phyloP scores from a whole-genome alignment of 2,888 invertebrate genomes.

The Ennomos fuscantarius region DNA sequence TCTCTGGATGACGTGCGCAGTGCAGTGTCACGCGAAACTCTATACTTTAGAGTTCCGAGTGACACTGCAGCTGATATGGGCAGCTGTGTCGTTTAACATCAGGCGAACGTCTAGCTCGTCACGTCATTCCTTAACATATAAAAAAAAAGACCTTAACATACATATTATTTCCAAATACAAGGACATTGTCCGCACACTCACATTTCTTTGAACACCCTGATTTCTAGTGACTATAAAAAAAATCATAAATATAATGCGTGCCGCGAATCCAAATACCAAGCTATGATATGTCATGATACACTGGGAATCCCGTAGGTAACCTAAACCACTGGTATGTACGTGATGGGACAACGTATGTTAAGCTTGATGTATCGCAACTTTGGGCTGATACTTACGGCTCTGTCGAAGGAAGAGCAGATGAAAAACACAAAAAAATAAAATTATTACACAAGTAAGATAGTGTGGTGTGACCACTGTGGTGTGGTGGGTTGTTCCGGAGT shows the following conservation, averaged over 20 bases:
- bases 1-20: too few relatives aligned
- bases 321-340: conserved; percentile 74
- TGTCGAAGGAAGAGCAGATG: background rate
- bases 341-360: conserved; percentile 68
- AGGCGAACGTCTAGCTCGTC: too few relatives aligned
- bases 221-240: conserved; percentile 54
- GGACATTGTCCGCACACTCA: conserved; percentile 2
- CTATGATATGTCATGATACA: conserved; percentile 43
- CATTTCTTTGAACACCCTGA: conserved; percentile 49
- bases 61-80: too few relatives aligned
- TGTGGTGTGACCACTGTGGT: too few relatives aligned
- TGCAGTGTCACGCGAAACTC: too few relatives aligned
- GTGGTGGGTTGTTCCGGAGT: too few relatives aligned
- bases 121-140: too few relatives aligned
- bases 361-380: conserved; percentile 26
- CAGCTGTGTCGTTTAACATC: too few relatives aligned
- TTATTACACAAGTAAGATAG: too few relatives aligned
- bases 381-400: conserved; percentile 12
- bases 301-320: conserved; percentile 72
- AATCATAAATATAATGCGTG: conserved; percentile 75
- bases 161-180: conserved; percentile 1
- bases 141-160: too few relatives aligned
- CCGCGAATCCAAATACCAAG: conserved; percentile 52
- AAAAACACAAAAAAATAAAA: too few relatives aligned
- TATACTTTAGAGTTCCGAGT: too few relatives aligned